A percentile compares a stretch with the other conserved stretches of the same genome.
These are phyloP conservation scores for Sebastes alutus DNA, from an alignment of 2,797 vertebrate species.

Conservation along the genomic window DNA sequence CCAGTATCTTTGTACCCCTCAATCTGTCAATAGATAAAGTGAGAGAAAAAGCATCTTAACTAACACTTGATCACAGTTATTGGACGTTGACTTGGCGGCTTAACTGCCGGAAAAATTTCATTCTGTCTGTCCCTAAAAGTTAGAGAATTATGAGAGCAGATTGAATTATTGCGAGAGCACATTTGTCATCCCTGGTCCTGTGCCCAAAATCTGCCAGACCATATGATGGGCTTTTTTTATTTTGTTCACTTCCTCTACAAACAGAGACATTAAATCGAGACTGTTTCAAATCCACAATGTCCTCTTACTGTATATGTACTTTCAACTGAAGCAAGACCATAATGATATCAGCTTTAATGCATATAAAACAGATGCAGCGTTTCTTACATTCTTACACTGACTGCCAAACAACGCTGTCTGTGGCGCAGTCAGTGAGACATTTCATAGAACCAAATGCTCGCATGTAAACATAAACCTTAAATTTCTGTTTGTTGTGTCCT, in stretches of 20 bases:
- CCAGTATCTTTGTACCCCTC: slow-evolving; percentile 82
- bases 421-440: slow-evolving; percentile 24
- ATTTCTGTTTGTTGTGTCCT: slow-evolving; percentile 70
- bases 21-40: slow-evolving; percentile 84
- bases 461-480: slow-evolving; percentile 63
- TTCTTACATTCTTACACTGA: slow-evolving; percentile 33
- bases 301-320: slow-evolving; percentile 66
- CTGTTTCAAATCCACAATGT: slow-evolving; percentile 66
- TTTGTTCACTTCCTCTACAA: slow-evolving; percentile 86
- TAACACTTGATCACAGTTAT: slow-evolving; percentile 85
- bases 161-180: slow-evolving; percentile 89
- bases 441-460: slow-evolving; percentile 54
- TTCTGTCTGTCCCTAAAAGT: slow-evolving; percentile 87
- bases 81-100: slow-evolving; percentile 83
- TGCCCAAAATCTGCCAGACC: slow-evolving; percentile 91
- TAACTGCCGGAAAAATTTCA: slow-evolving; percentile 83
- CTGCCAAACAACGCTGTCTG: slow-evolving; percentile 64
- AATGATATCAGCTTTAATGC: slow-evolving; percentile 60
- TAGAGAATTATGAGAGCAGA: slow-evolving; percentile 89
- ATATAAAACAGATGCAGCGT: slow-evolving; percentile 61
- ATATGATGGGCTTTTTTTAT: slow-evolving; percentile 89
- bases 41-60: slow-evolving; percentile 83
- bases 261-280: slow-evolving; percentile 79
- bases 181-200: slow-evolving; percentile 87
- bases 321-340: slow-evolving; percentile 46